These are phyloP conservation scores for Polymixis lichenea DNA, from an alignment of 2,888 invertebrate genomes.

Conservation along the genomic window DNA sequence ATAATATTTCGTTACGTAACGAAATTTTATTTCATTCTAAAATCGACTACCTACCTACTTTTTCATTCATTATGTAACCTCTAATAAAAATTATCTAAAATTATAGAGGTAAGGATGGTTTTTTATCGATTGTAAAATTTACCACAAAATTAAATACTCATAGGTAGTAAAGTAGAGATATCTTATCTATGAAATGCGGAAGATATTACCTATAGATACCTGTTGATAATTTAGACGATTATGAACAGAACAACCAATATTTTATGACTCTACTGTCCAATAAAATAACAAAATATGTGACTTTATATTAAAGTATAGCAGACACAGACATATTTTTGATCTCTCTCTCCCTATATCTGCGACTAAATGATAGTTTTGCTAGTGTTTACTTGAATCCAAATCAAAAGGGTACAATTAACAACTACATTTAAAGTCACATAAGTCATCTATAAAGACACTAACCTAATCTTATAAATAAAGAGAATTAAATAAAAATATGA, in stretches of 20 bases:
- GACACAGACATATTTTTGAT: no score
- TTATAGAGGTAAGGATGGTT: slow-evolving; percentile 37
- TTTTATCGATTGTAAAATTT: neutral
- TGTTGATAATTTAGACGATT: neutral
- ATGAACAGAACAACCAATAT: neutral
- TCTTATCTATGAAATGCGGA: slow-evolving; percentile 33
- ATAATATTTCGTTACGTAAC: neutral
- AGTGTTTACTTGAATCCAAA: neutral
- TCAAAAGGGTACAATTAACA: neutral
- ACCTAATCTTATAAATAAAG: slow-evolving; percentile 12
- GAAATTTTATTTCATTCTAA: neutral
- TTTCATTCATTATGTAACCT: slow-evolving; percentile 7
- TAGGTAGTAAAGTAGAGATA: neutral
- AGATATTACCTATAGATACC: neutral
- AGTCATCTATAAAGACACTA: slow-evolving; percentile 10
- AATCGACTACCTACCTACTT: neutral
- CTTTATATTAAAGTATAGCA: neutral
- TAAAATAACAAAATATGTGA: neutral
- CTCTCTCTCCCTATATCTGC: neutral
- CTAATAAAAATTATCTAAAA: slow-evolving; percentile 19
- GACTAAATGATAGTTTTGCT: no score
- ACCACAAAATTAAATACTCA: neutral
- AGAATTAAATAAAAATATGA: slow-evolving; percentile 20
- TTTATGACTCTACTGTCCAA: neutral
- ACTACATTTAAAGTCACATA: slow-evolving; percentile 31